These are phyloP conservation scores for Eupleurogrammus muticus DNA, from an alignment of 2,797 vertebrate genomes.

Conservation along the genomic window DNA sequence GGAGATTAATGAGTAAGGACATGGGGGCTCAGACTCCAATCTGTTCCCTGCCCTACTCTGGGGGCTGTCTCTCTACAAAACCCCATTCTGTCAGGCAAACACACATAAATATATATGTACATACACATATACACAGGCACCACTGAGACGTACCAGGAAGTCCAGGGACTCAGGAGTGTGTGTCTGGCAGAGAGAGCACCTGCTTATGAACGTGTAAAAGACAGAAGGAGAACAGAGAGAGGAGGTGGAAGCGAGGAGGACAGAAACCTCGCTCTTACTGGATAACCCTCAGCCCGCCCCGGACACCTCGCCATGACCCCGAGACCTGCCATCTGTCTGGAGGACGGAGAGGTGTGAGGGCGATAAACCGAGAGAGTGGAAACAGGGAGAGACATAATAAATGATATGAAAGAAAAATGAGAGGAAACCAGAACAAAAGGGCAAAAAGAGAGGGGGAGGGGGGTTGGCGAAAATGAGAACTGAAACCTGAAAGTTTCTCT, in stretches of 20 bases:
- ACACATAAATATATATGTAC: conserved; percentile 42
- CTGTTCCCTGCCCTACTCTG: conserved; percentile 76
- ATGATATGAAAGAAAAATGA: conserved; percentile 16
- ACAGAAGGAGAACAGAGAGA: conserved; percentile 14
- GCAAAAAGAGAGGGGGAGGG: background rate
- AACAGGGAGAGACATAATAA: background rate
- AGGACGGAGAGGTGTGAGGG: conserved; percentile 6
- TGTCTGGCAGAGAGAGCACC: conserved; percentile 42
- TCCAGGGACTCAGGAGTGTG: conserved; percentile 37
- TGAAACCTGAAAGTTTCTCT: conserved; percentile 17
- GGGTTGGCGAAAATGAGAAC: conserved; percentile 50
- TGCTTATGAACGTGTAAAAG: conserved; percentile 22
- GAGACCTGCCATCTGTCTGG: conserved; percentile 67
- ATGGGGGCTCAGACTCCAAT: conserved; percentile 80
- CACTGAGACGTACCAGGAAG: conserved; percentile 35
- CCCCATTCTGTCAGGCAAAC: conserved; percentile 75
- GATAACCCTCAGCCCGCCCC: conserved; percentile 44
- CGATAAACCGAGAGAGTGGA: too few relatives aligned
- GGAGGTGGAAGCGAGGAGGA: background rate
- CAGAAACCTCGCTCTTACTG: background rate
- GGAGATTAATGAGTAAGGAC: conserved; percentile 85
- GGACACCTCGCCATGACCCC: conserved; percentile 56
- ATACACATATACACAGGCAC: conserved; percentile 18
- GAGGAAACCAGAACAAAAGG: conserved; percentile 40
- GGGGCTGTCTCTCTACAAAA: conserved; percentile 66